Evolutionary conservation across 2,888 invertebrate genomes (phyloP).

Genomic region (Epirrhoe tristata): DNA sequence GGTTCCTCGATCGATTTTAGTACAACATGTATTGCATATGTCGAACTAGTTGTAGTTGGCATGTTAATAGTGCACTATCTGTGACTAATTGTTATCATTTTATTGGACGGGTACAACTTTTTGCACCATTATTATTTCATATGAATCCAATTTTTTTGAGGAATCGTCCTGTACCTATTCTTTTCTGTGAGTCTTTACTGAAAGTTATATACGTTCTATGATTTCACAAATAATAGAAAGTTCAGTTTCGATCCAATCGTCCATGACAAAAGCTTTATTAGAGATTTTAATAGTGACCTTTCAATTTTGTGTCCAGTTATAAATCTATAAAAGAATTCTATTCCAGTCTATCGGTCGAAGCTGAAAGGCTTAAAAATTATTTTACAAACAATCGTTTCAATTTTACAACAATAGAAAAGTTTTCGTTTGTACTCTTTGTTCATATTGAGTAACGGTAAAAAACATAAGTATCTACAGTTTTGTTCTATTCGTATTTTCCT

Average conservation of each 20-base stretch:
- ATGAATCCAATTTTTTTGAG: no score
- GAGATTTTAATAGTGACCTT: background rate
- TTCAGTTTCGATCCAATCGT: background rate
- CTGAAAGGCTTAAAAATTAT: background rate
- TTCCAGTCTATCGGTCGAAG: conserved; percentile 1
- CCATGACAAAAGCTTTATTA: background rate
- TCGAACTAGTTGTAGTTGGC: conserved; percentile 34
- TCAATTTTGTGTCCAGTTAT: conserved; percentile 9
- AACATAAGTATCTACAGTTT: background rate
- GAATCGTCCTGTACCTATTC: no score
- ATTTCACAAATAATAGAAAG: background rate
- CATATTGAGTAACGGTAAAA: background rate
- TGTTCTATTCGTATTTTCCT: background rate
- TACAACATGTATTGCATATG: conserved; percentile 35
- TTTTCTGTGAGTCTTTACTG: background rate
- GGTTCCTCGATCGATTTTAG: conserved; percentile 40
- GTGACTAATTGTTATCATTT: background rate
- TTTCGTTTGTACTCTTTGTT: conserved; percentile 4
- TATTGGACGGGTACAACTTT: background rate
- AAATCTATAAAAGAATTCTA: conserved; percentile 9
- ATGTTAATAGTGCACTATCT: conserved; percentile 17
- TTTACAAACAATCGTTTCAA: conserved; percentile 3
- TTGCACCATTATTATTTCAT: background rate
- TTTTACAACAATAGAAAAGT: conserved; percentile 5
- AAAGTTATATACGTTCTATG: background rate